Evolutionary conservation across 2,888 invertebrate species (phyloP), one percentile per base, ranked within the genome.

Genomic region (Leucania comma): DNA sequence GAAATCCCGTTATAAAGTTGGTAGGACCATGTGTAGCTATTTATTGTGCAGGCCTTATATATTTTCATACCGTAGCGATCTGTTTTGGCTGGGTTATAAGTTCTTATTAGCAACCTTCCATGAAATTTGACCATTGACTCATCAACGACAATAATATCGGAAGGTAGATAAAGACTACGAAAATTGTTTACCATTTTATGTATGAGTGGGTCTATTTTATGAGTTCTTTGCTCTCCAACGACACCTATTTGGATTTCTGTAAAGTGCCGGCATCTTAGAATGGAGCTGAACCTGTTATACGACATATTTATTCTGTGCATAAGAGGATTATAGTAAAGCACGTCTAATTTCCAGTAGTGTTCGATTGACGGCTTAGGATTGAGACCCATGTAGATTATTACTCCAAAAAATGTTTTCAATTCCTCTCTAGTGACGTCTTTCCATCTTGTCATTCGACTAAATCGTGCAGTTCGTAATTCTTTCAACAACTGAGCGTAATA

Each of bases 21-120:
- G 51, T 80, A 79, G 5, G 62, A 67, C 80, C 80, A 80, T 67
- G 75, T 68, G 64, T 73, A 67, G 20, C 51, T 60, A 42, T 75
- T 64, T 32, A 62, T 22, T 48, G 78, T 54, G n/a, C 68, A 71
- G 22, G 63, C 65, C 14, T 78, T 75, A 54, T 80, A 78, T 53
- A 82, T 82, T 56, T 73, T 72, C 54, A 75, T 69, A 20, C 73
- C 77, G 54, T 76, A 78, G 51, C 59, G 53, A 14, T 67, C 59
- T 2, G 59, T 60, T 53, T 67, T 67, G 29, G 67, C 51, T 9
- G 42, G 67, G 12, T 66, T 59, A 17, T 60, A 67, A 2, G 59
- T 67, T 53, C 67, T 22, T 20, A 57, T 65, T 20, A 65, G 1
- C 66, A 59, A 22, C 17, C 4, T 60, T 17, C 53, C 67, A 22